phyloP scores from a whole-genome alignment of 2,888 invertebrate species.

The Zygogramma bicolorata region DNA sequence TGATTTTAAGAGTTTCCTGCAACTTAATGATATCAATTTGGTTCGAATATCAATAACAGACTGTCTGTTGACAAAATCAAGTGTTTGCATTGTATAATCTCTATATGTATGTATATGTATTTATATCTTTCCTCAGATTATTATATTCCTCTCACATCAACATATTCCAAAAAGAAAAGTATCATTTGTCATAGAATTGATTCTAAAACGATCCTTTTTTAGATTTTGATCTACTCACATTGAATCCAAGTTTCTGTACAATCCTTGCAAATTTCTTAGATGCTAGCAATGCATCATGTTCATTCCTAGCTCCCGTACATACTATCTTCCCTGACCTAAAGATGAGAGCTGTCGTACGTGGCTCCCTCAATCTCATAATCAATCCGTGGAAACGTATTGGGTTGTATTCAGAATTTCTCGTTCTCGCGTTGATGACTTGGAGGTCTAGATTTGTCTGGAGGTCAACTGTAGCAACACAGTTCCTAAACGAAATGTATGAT shows the following conservation, averaged over 20 bases:
- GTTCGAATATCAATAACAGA: too few relatives aligned
- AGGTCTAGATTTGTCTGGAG: conserved; percentile 80
- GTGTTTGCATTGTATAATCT: too few relatives aligned
- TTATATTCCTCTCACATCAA: too few relatives aligned
- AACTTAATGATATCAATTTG: too few relatives aligned
- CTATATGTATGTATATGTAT: too few relatives aligned
- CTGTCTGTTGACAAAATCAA: too few relatives aligned
- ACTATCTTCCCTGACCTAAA: conserved; percentile 88
- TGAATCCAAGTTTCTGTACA: conserved; percentile 84
- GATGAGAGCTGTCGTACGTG: conserved; percentile 80
- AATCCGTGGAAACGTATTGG: conserved; percentile 86
- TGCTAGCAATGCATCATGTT: conserved; percentile 79
- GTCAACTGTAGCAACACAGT: conserved; percentile 85
- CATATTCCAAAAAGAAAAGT: too few relatives aligned
- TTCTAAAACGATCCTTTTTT: too few relatives aligned
- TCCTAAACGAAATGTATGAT: conserved; percentile 59
- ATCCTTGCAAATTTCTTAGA: conserved; percentile 86
- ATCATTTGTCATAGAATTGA: too few relatives aligned
- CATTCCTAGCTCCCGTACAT: conserved; percentile 84
- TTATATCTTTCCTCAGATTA: too few relatives aligned
- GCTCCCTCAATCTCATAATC: conserved; percentile 85
- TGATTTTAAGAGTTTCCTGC: too few relatives aligned
- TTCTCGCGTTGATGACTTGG: conserved; percentile 80
- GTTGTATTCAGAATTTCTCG: conserved; percentile 86
- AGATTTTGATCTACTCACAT: conserved; percentile 61